Evolutionary conservation across 2,113 vertebrate species (phyloP).

Genomic region (Charina bottae): DNA sequence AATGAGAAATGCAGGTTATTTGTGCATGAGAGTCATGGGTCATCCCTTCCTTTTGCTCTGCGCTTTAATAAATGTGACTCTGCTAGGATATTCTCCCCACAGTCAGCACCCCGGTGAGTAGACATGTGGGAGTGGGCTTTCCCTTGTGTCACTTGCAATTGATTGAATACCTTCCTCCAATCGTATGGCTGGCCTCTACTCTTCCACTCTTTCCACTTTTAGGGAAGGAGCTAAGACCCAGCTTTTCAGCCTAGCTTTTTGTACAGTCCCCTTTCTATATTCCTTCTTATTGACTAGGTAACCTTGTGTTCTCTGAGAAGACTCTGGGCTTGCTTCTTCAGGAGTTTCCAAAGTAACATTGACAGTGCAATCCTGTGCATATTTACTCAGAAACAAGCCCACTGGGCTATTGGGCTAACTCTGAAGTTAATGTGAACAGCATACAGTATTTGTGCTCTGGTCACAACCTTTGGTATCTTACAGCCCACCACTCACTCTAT

Average conservation of each 20-base stretch:
- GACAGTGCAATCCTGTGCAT: background rate
- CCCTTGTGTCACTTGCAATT: background rate
- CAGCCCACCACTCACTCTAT: background rate
- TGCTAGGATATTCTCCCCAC: background rate
- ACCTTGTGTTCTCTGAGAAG: background rate
- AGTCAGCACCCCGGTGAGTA: background rate
- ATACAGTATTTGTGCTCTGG: background rate
- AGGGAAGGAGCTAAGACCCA: background rate
- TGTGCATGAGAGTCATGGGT: background rate
- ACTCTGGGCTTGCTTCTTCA: background rate
- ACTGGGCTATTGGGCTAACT: background rate
- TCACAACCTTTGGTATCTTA: background rate
- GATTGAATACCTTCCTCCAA: background rate
- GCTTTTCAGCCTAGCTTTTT: background rate
- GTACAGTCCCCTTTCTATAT: background rate
- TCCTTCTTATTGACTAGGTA: background rate
- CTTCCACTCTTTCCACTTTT: background rate
- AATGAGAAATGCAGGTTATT: constrained; percentile 32
- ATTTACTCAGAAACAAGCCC: background rate
- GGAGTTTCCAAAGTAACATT: background rate
- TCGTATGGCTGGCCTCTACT: background rate
- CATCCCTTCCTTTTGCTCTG: constrained; percentile 11
- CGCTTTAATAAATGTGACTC: constrained; percentile 18
- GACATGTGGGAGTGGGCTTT: background rate
- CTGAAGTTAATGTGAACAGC: background rate